These are phyloP conservation scores for Anguilla japonica DNA, from an alignment of 2,113 vertebrate genomes.

Conservation along the genomic window DNA sequence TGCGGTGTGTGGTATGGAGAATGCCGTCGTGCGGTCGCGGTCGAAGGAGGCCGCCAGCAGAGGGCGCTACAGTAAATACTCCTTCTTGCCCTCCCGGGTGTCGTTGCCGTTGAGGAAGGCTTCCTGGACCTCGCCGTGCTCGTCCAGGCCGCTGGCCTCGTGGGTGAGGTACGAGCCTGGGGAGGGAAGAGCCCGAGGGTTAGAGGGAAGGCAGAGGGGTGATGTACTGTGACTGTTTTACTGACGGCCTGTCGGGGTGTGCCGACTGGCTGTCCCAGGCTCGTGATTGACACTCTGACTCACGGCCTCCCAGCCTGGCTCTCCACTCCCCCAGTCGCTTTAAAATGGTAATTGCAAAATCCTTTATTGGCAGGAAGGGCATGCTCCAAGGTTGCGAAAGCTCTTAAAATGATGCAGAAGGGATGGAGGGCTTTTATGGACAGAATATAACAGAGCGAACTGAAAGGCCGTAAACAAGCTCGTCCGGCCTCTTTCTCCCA, in stretches of 20 bases:
- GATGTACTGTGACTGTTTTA: not conserved
- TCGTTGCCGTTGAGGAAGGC: conserved; percentile 90
- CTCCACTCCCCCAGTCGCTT: not conserved
- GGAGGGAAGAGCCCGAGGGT: conserved; percentile 32
- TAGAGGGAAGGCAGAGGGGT: conserved; percentile 19
- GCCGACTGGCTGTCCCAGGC: conserved; percentile 42
- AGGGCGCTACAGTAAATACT: conserved; percentile 87
- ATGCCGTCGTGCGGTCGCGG: conserved; percentile 58
- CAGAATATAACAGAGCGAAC: conserved; percentile 1
- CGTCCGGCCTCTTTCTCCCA: not conserved
- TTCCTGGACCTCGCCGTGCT: conserved; percentile 90
- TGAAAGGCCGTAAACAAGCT: conserved; percentile 10
- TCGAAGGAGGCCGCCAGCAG: conserved; percentile 58
- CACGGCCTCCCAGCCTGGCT: conserved; percentile 33
- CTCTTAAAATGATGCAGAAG: conserved; percentile 61
- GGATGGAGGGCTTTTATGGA: conserved; percentile 52
- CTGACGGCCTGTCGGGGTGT: conserved; percentile 33
- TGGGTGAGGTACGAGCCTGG: conserved; percentile 91
- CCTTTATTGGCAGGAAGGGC: conserved; percentile 56
- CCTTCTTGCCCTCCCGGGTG: conserved; percentile 88
- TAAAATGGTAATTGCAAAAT: conserved; percentile 36
- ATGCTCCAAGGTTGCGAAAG: conserved; percentile 46
- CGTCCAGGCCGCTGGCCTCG: conserved; percentile 89
- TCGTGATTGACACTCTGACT: conserved; percentile 51
- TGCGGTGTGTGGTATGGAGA: conserved; percentile 28